These are phyloP conservation scores for Portunus trituberculatus DNA, from an alignment of 1,140 invertebrate species.

Conservation along the genomic window DNA sequence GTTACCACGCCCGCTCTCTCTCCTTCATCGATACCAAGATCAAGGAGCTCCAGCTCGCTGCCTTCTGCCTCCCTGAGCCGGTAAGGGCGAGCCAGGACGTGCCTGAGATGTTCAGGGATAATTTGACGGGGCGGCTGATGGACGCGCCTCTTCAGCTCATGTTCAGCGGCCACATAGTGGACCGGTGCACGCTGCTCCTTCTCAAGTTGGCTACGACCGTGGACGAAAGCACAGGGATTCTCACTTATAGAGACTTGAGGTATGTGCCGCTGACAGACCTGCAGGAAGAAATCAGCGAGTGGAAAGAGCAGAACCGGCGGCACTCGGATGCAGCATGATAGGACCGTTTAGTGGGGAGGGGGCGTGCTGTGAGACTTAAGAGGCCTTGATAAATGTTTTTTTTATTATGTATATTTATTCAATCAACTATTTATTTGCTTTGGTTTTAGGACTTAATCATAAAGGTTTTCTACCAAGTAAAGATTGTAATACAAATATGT, in stretches of 20 bases:
- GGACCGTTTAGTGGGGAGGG: no score
- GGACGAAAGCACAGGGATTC: not conserved
- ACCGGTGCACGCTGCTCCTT: not conserved
- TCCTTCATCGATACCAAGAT: not conserved
- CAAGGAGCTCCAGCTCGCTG: not conserved
- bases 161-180: not conserved
- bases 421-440: no score
- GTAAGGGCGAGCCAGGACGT: not conserved
- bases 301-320: not conserved
- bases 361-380: no score
- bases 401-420: no score
- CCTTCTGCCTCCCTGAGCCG: not conserved
- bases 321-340: no score
- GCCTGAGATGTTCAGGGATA: not conserved
- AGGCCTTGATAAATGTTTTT: no score
- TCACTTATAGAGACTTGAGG: not conserved
- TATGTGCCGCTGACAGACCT: not conserved
- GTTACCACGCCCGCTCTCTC: not conserved
- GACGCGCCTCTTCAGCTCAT: not conserved
- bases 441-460: no score
- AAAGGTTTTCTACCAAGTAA: no score
- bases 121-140: not conserved
- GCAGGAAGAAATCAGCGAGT: not conserved
- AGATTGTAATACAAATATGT: no score
- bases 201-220: not conserved